Evolutionary conservation across 2,888 invertebrate genomes (phyloP).

Genomic region (Pammene aurita): DNA sequence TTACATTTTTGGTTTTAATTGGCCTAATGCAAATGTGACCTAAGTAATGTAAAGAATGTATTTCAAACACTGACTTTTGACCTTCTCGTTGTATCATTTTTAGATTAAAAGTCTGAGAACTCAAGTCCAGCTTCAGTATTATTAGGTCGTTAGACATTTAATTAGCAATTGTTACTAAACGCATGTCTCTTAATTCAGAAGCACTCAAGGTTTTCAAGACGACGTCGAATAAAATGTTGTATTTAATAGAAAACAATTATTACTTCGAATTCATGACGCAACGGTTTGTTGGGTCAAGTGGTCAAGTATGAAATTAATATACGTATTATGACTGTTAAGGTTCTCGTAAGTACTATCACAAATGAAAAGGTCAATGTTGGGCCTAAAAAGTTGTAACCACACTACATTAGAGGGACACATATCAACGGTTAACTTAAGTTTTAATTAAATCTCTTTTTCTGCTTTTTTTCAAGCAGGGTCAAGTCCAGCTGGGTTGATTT

Average conservation of each 20-base stretch:
- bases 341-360: too few relatives aligned
- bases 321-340: not conserved
- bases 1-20: too few relatives aligned
- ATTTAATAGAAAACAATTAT: constrained; percentile 5
- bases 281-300: constrained; percentile 16
- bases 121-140: not conserved
- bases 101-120: constrained; percentile 22
- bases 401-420: too few relatives aligned
- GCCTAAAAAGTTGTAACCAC: too few relatives aligned
- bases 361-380: too few relatives aligned
- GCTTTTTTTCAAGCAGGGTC: too few relatives aligned
- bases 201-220: constrained; percentile 9
- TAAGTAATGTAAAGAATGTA: too few relatives aligned
- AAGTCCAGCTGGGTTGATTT: too few relatives aligned
- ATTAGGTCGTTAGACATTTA: constrained; percentile 25
- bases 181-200: constrained; percentile 24
- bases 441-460: too few relatives aligned
- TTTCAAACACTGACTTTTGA: not conserved
- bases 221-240: constrained; percentile 18
- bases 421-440: too few relatives aligned
- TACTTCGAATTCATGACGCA: constrained; percentile 33
- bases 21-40: too few relatives aligned
- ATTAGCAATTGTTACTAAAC: constrained; percentile 35
- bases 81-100: constrained; percentile 24
- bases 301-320: constrained; percentile 7